Base-by-base conservation (phyloP, 2,113 vertebrate species). In the Hemiprocne comata region DNA sequence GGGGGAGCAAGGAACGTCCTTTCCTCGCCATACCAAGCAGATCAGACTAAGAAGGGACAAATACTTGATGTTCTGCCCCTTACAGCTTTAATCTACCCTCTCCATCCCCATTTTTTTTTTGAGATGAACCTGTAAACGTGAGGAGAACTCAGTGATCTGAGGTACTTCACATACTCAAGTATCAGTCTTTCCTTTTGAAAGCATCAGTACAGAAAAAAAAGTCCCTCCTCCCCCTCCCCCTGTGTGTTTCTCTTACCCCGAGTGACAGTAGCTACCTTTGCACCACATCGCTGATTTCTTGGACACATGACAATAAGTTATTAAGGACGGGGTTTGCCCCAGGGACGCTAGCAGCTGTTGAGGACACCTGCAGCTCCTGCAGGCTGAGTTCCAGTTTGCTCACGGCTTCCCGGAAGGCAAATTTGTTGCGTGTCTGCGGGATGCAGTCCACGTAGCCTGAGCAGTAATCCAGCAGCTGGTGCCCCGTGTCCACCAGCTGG, bases 371-470 rank as follows among this genome's bases (percentile, higher is more conserved):
- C 97, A 99, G 98, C 87, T 99, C 99, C 97, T 99, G 99, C 94
- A 99, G 98, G 97, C 98, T 99, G 85, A 99, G 98, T 96, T 99
- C 99, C 97, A 99, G 98, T 97, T 99, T 99, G 95, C 99, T 99
- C 97, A 99, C 99, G 0, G 99, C 99, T 97, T 99, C 99, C 51
- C 99, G 98, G 96, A 99, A 99, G 97, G 99, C 99, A 79, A 99
- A 99, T 67, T 99, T 99, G 98, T 99, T 99, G 96, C 99, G 99
- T 28, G 98, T 99, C 67, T 99, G 99, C 9, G 98, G 98, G 98
- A 99, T 99, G 98, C 99, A 99, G 98, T 99, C 99, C 98, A 99
- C 99, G 0, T 99, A 99, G 98, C 99, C 99, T 97, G 99, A 99
- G 98, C 99, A 99, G 97, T 98, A 99, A 98, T 99, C 99, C 57